Base-by-base conservation (phyloP, 2,113 vertebrate species). In the Gobiocypris rarus region DNA sequence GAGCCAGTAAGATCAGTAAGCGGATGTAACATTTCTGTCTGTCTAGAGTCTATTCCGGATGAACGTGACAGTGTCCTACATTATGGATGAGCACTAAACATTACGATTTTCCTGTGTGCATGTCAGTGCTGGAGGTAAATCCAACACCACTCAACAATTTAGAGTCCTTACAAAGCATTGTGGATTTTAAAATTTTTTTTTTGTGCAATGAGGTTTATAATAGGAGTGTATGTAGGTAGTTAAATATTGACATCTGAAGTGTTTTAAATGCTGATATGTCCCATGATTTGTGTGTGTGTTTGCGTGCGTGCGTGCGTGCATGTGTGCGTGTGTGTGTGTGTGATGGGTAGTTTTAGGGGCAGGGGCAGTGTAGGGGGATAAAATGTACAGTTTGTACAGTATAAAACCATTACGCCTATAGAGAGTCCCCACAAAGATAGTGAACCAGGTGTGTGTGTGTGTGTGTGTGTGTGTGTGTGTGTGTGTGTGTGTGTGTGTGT, bases 21-120 rank as follows among this genome's bases (percentile, higher is more conserved):
- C 9, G 4, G 65, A 38, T 69, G 31, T 31, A 22, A 4, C 0
- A 1, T 17, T 69, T 69, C 65, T 1, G 0, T n/a, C 70, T n/a
- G 38, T 63, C 54, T 61, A 48, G 28, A 58, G 73, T 45, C 77
- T 26, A 2, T 85, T 59, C 52, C 86, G 83, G 84, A 80, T 85
- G 78, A 85, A 11, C 2, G n/a, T 50, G 76, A 69, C 43, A 63
- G 38, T 81, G 13, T 85, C 83, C 7, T 41, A 59, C 75, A 77
- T 77, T 77, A 77, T 77, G 10, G 3, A 77, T 77, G 31, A 77
- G 54, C 54, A 41, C 63, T 78, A 56, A 74, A 76, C 24, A n/a
- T 76, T 22, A 77, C 0, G 11, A 56, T 77, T 41, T 77, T 56
- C 26, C 52, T 58, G 52, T 38, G 9, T 59, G 2, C 17, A n/a